phyloP scores from a whole-genome alignment of 2,797 vertebrate species.

The Sebastes itinus region DNA sequence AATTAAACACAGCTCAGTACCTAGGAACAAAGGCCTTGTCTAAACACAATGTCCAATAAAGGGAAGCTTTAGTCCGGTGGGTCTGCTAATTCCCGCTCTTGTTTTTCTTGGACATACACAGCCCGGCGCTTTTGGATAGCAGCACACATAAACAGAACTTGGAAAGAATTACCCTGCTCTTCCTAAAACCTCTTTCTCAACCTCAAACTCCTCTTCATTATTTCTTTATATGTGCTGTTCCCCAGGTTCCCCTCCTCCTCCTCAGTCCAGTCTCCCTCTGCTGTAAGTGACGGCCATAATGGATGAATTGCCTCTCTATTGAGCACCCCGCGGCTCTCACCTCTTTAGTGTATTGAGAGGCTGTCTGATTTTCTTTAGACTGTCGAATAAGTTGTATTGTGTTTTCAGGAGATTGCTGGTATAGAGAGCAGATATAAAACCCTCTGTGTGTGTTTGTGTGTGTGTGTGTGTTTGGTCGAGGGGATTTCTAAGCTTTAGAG shows the following conservation, averaged over 20 bases:
- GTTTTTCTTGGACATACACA: conserved; percentile 56
- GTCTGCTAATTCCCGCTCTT: conserved; percentile 48
- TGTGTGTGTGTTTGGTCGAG: not conserved
- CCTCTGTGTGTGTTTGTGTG: not conserved
- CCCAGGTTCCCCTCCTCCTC: not conserved
- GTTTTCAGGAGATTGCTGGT: conserved; percentile 43
- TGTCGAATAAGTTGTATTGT: conserved; percentile 62
- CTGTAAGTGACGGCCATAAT: conserved; percentile 56
- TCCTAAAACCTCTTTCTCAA: not conserved
- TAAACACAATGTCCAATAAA: conserved; percentile 67
- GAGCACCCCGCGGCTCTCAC: conserved; percentile 40
- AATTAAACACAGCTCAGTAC: conserved; percentile 46
- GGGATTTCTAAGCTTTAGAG: conserved; percentile 26
- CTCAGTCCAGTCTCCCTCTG: conserved; percentile 23
- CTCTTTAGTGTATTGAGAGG: conserved; percentile 62
- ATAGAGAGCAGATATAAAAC: conserved; percentile 23
- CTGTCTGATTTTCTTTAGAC: conserved; percentile 58
- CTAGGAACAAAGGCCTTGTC: conserved; percentile 55
- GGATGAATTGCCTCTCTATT: conserved; percentile 60
- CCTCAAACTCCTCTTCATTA: conserved; percentile 11
- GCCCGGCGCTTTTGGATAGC: conserved; percentile 25
- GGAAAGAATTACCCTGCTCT: conserved; percentile 8
- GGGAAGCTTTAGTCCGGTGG: conserved; percentile 54
- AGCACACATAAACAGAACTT: conserved; percentile 46
- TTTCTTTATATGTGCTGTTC: not conserved